These are phyloP conservation scores for Emydocephalus ijimae DNA, from an alignment of 2,113 vertebrate species.

Conservation along the genomic window DNA sequence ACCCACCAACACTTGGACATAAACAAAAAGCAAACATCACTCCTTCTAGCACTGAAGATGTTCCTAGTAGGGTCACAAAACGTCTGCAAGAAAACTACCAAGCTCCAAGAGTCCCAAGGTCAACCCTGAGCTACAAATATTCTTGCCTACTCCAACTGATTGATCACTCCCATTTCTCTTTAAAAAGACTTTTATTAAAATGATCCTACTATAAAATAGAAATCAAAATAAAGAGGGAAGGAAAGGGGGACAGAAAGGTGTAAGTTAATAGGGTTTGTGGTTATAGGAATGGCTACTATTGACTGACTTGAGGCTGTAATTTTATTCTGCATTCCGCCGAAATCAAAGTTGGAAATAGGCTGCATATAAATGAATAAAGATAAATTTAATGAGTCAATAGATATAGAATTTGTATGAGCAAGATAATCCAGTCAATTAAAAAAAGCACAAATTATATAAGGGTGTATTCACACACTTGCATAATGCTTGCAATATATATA, in stretches of 20 bases:
- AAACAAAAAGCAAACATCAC: background rate
- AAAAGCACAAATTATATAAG: too few species aligned
- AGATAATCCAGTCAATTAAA: too few species aligned
- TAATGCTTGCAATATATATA: too few species aligned
- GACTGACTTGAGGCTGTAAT: background rate
- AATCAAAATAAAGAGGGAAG: background rate
- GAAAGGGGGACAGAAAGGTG: background rate
- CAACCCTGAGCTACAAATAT: too few species aligned
- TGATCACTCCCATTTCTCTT: background rate
- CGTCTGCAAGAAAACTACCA: background rate
- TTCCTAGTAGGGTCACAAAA: background rate
- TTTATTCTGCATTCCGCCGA: background rate
- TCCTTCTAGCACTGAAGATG: background rate
- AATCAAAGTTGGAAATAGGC: too few species aligned
- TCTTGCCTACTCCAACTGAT: background rate
- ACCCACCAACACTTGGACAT: background rate
- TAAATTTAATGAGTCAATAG: too few species aligned
- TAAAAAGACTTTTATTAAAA: background rate
- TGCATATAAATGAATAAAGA: too few species aligned
- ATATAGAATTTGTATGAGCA: too few species aligned
- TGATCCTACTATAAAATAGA: background rate
- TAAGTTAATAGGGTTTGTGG: background rate
- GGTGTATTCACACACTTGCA: too few species aligned
- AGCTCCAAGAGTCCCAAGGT: background rate
- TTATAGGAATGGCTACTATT: background rate